Evolutionary conservation across 2,888 invertebrate genomes (phyloP).

Genomic region (Orchestes rusci): DNA sequence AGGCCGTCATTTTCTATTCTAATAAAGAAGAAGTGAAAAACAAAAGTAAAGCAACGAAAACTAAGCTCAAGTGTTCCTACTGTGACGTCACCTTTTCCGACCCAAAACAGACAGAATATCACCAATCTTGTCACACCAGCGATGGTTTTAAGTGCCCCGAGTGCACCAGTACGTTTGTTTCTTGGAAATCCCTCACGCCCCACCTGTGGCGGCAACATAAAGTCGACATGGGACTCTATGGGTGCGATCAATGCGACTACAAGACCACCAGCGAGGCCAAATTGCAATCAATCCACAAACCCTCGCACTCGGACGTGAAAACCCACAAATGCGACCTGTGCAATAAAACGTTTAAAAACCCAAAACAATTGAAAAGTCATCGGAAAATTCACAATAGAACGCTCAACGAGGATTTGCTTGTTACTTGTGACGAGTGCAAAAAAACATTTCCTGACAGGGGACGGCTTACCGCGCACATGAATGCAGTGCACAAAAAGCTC

Average conservation of each 20-base stretch:
- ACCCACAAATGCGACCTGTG: conserved; percentile 51
- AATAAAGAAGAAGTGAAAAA: conserved; percentile 32
- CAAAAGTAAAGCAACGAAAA: conserved; percentile 14
- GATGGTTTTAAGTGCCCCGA: conserved; percentile 55
- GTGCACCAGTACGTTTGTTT: too few species aligned
- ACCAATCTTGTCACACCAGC: conserved; percentile 53
- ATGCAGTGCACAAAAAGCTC: conserved; percentile 59
- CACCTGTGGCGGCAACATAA: conserved; percentile 74
- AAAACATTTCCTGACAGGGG: conserved; percentile 51
- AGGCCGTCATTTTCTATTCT: conserved; percentile 45
- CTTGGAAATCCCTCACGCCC: conserved; percentile 63
- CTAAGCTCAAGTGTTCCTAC: conserved; percentile 26
- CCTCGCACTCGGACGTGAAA: conserved; percentile 62
- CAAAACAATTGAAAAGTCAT: conserved; percentile 73
- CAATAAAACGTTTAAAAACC: conserved; percentile 71
- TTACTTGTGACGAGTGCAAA: conserved; percentile 53
- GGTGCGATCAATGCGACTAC: conserved; percentile 68
- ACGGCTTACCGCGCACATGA: conserved; percentile 50
- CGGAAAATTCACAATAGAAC: conserved; percentile 52
- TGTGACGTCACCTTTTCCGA: conserved; percentile 54
- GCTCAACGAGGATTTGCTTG: conserved; percentile 26
- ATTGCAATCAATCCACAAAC: conserved; percentile 65
- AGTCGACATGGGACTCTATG: conserved; percentile 71
- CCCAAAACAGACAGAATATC: conserved; percentile 55
- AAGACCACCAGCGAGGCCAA: conserved; percentile 65